phyloP scores from a whole-genome alignment of 2,888 invertebrate species.

The Choreutis nemorana region DNA sequence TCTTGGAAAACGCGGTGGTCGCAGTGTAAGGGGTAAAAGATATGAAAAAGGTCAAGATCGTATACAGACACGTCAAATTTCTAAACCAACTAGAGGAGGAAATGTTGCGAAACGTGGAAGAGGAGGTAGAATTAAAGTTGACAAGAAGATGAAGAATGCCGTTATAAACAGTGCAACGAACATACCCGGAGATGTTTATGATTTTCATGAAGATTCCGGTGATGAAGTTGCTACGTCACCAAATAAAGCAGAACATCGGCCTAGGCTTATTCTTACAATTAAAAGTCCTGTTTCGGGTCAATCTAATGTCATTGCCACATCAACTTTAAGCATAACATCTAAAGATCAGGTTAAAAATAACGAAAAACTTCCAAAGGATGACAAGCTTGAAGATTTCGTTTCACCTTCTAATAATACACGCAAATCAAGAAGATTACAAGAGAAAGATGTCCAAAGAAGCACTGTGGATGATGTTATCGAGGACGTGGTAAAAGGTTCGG shows the following conservation, averaged over 20 bases:
- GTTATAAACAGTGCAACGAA: conserved; percentile 64
- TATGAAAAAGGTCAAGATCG: conserved; percentile 39
- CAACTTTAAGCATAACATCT: conserved; percentile 41
- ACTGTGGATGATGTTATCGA: conserved; percentile 90
- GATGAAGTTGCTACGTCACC: conserved; percentile 69
- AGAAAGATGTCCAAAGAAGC: conserved; percentile 77
- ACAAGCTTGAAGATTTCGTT: conserved; percentile 68
- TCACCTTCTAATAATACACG: conserved; percentile 75
- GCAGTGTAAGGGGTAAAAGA: conserved; percentile 47
- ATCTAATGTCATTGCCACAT: conserved; percentile 39
- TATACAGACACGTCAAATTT: conserved; percentile 54
- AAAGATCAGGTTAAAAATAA: conserved; percentile 35
- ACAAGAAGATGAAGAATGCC: conserved; percentile 55
- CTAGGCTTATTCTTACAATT: conserved; percentile 81
- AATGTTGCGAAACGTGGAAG: conserved; percentile 49
- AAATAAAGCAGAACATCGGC: conserved; percentile 66
- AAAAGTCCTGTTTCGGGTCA: conserved; percentile 71
- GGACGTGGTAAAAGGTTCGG: conserved; percentile 79
- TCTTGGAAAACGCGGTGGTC: conserved; percentile 43
- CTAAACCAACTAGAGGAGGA: conserved; percentile 40
- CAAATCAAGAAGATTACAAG: conserved; percentile 82
- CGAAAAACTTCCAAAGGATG: conserved; percentile 44
- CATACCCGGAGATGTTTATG: conserved; percentile 82
- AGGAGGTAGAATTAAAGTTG: conserved; percentile 57
- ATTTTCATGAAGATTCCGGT: conserved; percentile 89